Conservation (phyloP, 2,888 invertebrate genomes). For the Dusona sp. region DNA sequence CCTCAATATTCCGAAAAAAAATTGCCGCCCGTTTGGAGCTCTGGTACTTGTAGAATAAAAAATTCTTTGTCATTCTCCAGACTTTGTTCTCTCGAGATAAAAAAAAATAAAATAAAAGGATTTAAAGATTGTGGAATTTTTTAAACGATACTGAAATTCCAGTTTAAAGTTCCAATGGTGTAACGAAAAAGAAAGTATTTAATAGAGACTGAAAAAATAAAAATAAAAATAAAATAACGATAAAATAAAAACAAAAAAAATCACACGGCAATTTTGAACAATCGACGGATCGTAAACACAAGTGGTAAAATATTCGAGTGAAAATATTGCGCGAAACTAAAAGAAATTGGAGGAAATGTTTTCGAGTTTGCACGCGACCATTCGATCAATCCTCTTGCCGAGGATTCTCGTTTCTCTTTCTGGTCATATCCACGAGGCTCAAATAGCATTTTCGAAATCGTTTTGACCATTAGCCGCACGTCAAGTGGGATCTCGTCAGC, state of each 20-base stretch:
- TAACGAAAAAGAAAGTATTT: conserved; percentile 19
- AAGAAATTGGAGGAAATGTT: conserved; percentile 45
- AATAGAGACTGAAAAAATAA: not conserved
- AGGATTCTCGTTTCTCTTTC: conserved; percentile 60
- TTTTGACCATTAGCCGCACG: conserved; percentile 72
- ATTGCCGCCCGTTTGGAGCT: not conserved
- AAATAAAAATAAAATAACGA: not conserved
- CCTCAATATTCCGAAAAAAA: conserved; percentile 25
- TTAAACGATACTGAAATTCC: not conserved
- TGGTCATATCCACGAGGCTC: conserved; percentile 28
- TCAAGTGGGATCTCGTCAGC: conserved; percentile 59
- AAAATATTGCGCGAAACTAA: conserved; percentile 27
- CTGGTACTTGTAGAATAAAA: not conserved
- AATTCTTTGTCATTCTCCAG: conserved; percentile 3
- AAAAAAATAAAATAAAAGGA: not conserved
- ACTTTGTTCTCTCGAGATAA: not conserved
- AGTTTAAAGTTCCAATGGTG: not conserved
- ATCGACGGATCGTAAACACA: conserved; percentile 56
- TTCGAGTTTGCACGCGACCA: conserved; percentile 74
- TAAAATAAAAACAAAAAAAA: too few species aligned
- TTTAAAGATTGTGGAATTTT: not conserved
- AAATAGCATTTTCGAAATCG: conserved; percentile 60
- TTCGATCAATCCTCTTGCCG: conserved; percentile 76
- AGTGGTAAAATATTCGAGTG: conserved; percentile 44
- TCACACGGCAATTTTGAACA: not conserved